Base-by-base conservation (phyloP, 2,888 invertebrate genomes). In the Dioctria linearis region DNA sequence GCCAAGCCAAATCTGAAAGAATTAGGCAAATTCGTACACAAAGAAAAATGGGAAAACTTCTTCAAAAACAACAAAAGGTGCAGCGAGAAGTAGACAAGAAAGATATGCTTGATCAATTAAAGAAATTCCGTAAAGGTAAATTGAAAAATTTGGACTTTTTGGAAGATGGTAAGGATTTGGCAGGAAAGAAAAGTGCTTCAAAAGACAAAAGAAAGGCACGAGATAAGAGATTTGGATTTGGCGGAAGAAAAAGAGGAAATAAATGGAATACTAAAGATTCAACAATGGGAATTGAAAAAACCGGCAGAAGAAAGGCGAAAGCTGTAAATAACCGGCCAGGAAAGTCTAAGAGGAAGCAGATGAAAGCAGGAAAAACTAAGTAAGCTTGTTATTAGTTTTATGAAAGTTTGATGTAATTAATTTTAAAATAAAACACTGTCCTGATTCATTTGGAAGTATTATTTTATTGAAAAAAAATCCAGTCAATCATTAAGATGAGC, bases 221-320 rank as follows among this genome's bases (percentile, higher is more conserved):
- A 86, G 94, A 97, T 86, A 91, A 93, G 80, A 97, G 95, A 87
- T 99, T 94, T 89, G 98, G 99, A 0, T 98, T 95, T 89, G 98
- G 99, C 49, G 98, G 98, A 0, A 97, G 96, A 87, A 99, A 99
- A 90, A 94, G 95, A 86, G 95, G 97, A 0, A 91, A 92, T 0
- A 99, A 99, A 88, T 90, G 92, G 66, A 99, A 99, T 86, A 96
- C 96, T 0, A 93, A 93, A 84, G 93, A 95, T 0, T 97, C 97
- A 0, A 83, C 89, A 0, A 87, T 86, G 3, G 88, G 88, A 3
- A 79, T 88, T 11, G 88, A 89, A 6, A 85, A 86, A 39, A 61
- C 40, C 13, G 51, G 65, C 8, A 37, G 11, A n/a, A 65, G 43
- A n/a, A 65, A 42, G 6, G 57, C 42, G 5, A 42, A 61, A 54